These are phyloP conservation scores for Drosophila phalerata DNA, from an alignment of 2,888 invertebrate genomes.

Conservation along the genomic window DNA sequence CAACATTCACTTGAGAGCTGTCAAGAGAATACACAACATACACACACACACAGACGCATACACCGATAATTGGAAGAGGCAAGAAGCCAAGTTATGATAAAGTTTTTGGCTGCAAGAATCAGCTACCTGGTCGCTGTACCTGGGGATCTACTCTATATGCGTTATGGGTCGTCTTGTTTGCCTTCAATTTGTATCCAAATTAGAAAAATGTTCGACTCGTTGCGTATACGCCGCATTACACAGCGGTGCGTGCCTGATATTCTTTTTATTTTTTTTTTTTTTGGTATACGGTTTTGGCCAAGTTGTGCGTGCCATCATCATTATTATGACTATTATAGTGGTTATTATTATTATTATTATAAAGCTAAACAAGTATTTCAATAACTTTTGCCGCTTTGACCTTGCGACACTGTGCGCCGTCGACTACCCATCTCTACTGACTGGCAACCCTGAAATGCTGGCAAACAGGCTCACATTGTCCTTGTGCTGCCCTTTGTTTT, in stretches of 20 bases:
- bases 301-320: conserved; percentile 46
- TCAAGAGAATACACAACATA: conserved; percentile 28
- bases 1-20: conserved; percentile 33
- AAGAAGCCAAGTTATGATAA: conserved; percentile 22
- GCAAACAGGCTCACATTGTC: conserved; percentile 55
- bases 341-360: conserved; percentile 27
- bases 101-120: conserved; percentile 24
- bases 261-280: not conserved
- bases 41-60: conserved; percentile 17
- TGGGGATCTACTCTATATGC: conserved; percentile 22
- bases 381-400: conserved; percentile 29
- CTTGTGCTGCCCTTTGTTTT: conserved; percentile 59
- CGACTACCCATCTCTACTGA: conserved; percentile 15
- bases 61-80: conserved; percentile 33
- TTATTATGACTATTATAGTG: conserved; percentile 39
- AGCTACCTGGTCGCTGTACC: conserved; percentile 22
- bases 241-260: conserved; percentile 16
- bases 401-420: conserved; percentile 30
- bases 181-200: conserved; percentile 57
- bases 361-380: not conserved
- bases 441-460: conserved; percentile 48
- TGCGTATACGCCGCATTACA: conserved; percentile 44
- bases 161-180: conserved; percentile 42
- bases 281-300: conserved; percentile 14
- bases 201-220: conserved; percentile 20